A percentile compares a stretch with the other conserved stretches of the same genome.
These are phyloP conservation scores for Andricus grossulariae DNA, from an alignment of 1,140 invertebrate species.

Conservation along the genomic window DNA sequence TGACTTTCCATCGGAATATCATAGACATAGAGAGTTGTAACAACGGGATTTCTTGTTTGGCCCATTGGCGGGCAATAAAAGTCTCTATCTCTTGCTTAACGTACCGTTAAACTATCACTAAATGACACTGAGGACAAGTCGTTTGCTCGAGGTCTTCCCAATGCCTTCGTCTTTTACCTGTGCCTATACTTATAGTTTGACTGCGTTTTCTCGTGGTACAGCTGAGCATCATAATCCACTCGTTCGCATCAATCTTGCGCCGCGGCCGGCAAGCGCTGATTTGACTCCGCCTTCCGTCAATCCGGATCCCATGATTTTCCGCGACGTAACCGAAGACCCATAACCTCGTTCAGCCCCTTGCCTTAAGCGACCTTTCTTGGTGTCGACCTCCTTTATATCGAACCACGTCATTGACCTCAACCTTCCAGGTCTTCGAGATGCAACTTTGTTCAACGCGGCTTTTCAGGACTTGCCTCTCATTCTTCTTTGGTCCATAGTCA, in stretches of 20 bases:
- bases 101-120: slow-evolving; percentile 25
- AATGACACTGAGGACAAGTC: slow-evolving; percentile 18
- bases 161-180: not conserved
- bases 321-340: slow-evolving; percentile 53
- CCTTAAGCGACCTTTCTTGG: slow-evolving; percentile 56
- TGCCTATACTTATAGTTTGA: slow-evolving; percentile 5
- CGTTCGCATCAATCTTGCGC: slow-evolving; percentile 1
- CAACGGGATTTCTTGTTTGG: slow-evolving; percentile 10
- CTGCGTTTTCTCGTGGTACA: slow-evolving; percentile 1
- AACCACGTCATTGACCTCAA: slow-evolving; percentile 61
- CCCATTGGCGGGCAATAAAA: not conserved
- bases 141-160: not conserved
- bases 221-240: slow-evolving; percentile 1
- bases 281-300: slow-evolving; percentile 52
- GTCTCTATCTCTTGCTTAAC: not conserved
- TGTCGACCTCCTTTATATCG: slow-evolving; percentile 63
- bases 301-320: slow-evolving; percentile 55
- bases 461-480: not conserved
- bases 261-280: not conserved
- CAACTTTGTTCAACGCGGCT: not conserved
- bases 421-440: slow-evolving; percentile 46
- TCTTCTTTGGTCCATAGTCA: too few species aligned
- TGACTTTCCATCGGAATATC: not conserved
- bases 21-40: not conserved
- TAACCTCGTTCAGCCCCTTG: slow-evolving; percentile 62